Base-by-base conservation (phyloP, 1,140 invertebrate genomes). In the Caenorhabditis inopinata region DNA sequence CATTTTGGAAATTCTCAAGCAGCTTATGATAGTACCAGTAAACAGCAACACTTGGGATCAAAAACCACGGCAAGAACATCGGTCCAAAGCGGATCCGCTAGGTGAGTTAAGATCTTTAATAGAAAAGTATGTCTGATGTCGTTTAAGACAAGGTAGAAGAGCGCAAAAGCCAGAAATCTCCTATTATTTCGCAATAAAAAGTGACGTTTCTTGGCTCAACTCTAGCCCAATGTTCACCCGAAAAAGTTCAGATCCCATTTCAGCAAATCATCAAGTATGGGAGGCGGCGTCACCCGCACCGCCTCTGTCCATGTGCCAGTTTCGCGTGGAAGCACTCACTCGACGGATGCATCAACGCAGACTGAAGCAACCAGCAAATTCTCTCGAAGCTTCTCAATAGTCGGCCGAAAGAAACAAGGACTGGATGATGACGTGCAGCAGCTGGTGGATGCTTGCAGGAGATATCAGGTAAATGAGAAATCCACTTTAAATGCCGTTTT, bases 1-100 rank as follows among this genome's bases (percentile, higher is more conserved):
- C 93, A 94, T 89, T 93, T 94, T 84, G 93, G 87, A 25, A 89
- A 88, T 53, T 89, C 86, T 14, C 87, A 88, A 49, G 85, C 80
- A 7, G 78, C 83, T 23, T 82, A 79, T 51, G 86, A 87, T 68
- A 87, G 85, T 80, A 87, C 79, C 1, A 83, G 81, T 42, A 73
- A 80, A 35, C 58, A 48, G 27, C 51, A 85, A 75, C 85, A 86
- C 73, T 68, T 84, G n/a, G 84, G 85, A n/a, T 86, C 84, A 11
- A 84, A 85, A 35, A 85, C 85, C 74, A 86, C 87, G 9, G 58
- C 58, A 2, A 46, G 85, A 18, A 83, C 81, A 23, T 86, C 83
- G 12, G 82, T 82, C 16, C 91, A 92, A 27, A 90, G 81, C 25
- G 78, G 58, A 12, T 58, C 48, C 35, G 78, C 58, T 5, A 58